A percentile compares a stretch with the other conserved stretches of the same genome.
These are phyloP conservation scores for Cylas formicarius DNA, from an alignment of 1,140 invertebrate genomes.

Conservation along the genomic window DNA sequence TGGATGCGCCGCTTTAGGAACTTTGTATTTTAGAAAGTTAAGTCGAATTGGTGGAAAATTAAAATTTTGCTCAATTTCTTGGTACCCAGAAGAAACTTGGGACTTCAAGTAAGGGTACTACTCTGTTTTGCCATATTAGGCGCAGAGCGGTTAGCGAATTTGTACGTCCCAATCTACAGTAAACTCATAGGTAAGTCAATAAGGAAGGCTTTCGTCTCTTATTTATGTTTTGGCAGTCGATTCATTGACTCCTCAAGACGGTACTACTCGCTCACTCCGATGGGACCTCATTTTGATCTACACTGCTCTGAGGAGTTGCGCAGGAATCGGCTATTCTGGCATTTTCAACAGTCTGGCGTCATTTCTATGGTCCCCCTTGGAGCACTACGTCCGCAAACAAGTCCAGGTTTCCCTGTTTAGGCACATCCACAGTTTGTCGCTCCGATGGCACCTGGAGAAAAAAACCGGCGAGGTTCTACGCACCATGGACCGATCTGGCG, in stretches of 20 bases:
- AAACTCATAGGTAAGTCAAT: too few relatives aligned
- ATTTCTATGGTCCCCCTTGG: constrained; percentile 90
- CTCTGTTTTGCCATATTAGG: constrained; percentile 73
- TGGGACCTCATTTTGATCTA: constrained; percentile 88
- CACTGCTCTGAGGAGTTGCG: constrained; percentile 81
- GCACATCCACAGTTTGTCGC: constrained; percentile 79
- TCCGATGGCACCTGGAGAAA: constrained; percentile 82
- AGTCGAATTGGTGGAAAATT: constrained; percentile 74
- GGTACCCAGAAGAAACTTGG: constrained; percentile 78
- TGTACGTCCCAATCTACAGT: constrained; percentile 90
- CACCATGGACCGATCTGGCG: constrained; percentile 91
- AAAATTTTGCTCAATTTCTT: constrained; percentile 78
- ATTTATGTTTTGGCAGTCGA: too few relatives aligned
- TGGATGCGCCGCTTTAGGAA: too few relatives aligned
- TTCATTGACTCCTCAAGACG: constrained; percentile 51
- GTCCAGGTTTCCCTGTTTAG: constrained; percentile 73
- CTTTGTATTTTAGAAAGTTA: too few relatives aligned
- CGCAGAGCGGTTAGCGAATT: constrained; percentile 79
- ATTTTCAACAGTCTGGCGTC: constrained; percentile 87
- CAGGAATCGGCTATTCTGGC: constrained; percentile 84
- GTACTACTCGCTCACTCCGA: constrained; percentile 52
- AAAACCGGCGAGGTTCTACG: constrained; percentile 94
- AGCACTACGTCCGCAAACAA: constrained; percentile 90
- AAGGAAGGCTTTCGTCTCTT: too few relatives aligned
- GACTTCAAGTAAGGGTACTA: constrained; percentile 76